These are phyloP conservation scores for Drosophila barbarae DNA, from an alignment of 2,888 invertebrate species.

Conservation along the genomic window DNA sequence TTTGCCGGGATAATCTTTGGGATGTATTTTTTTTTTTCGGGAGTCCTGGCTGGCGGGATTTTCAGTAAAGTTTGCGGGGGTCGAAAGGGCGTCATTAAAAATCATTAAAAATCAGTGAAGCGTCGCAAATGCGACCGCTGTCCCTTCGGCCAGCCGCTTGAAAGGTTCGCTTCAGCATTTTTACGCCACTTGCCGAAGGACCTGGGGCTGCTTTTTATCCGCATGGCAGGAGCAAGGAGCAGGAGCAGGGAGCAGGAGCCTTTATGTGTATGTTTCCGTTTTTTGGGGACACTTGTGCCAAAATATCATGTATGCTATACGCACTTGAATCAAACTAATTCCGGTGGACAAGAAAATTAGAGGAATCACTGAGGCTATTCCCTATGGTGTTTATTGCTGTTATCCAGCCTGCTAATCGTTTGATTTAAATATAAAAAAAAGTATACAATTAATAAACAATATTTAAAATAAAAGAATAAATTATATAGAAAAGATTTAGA, in stretches of 20 bases:
- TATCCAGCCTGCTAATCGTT: neutral
- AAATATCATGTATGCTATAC: conserved; percentile 17
- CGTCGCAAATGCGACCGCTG: conserved; percentile 58
- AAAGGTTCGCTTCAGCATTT: conserved; percentile 39
- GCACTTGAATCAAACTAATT: conserved; percentile 28
- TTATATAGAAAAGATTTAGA: neutral
- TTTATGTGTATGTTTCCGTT: neutral
- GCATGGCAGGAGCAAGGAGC: neutral
- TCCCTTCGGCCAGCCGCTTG: conserved; percentile 47
- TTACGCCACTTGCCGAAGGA: conserved; percentile 25
- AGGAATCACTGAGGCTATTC: neutral
- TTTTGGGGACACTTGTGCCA: conserved; percentile 8
- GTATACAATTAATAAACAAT: neutral
- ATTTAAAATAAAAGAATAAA: neutral
- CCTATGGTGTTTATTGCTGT: too few relatives aligned
- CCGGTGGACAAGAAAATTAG: neutral
- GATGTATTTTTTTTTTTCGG: neutral
- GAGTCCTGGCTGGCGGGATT: neutral
- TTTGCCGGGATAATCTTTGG: conserved; percentile 13
- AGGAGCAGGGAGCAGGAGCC: neutral
- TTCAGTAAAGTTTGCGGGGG: conserved; percentile 10
- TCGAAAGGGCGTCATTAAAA: conserved; percentile 55
- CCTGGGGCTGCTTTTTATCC: conserved; percentile 15
- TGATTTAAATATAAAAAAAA: neutral
- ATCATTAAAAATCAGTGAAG: conserved; percentile 69